phyloP scores from a whole-genome alignment of 2,797 vertebrate species.

The Eurystomus glaucurus region DNA sequence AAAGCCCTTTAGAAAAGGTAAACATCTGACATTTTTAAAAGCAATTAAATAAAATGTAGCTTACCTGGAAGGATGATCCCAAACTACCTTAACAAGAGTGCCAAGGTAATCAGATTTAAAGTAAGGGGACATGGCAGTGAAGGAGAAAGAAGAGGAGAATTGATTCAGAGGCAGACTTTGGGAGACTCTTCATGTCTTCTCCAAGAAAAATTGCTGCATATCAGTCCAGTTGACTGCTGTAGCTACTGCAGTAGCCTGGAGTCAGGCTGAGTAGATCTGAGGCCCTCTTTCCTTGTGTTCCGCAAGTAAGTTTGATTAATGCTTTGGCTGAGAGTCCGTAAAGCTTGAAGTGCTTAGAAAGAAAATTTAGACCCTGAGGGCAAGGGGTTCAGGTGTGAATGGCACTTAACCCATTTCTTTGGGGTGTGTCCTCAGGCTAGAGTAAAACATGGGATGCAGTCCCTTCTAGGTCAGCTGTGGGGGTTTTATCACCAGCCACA shows the following conservation, averaged over 20 bases:
- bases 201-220: neutral
- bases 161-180: neutral
- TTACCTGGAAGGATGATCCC: neutral
- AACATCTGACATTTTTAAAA: constrained; percentile 85
- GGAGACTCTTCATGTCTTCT: neutral
- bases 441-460: neutral
- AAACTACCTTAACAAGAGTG: neutral
- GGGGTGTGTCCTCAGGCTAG: neutral
- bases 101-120: neutral
- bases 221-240: neutral
- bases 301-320: neutral
- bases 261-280: neutral
- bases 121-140: neutral
- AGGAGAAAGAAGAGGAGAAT: neutral
- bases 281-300: neutral
- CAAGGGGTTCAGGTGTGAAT: neutral
- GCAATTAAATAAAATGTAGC: neutral
- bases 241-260: neutral
- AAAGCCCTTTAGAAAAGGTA: constrained; percentile 97
- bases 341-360: neutral
- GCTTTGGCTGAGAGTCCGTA: neutral
- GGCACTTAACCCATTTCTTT: neutral
- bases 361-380: neutral
- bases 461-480: neutral
- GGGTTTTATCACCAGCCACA: fast-evolving